Evolutionary conservation across 2,888 invertebrate genomes (phyloP), one percentile per base, ranked within the genome.

Genomic region (Aphodius granarius): DNA sequence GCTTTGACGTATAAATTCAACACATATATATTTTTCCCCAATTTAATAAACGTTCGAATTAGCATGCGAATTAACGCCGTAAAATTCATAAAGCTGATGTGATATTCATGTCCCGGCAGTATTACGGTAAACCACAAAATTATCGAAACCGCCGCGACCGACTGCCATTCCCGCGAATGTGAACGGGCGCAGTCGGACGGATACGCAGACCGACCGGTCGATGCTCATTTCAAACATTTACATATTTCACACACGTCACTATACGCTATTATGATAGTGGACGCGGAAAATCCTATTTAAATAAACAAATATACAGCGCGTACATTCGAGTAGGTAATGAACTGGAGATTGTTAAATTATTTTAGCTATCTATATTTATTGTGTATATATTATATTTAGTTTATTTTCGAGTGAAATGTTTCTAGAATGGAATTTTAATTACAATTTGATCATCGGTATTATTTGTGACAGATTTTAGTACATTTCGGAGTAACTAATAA

Each of bases 111-210:
- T 68, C 68, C n/a, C 68, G 68, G 22, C 68, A 19, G 68, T 68
- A 68, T 68, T 68, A 68, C 68, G 68, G 68, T 68, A 68, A 68
- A 68, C 68, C 68, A 22, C 68, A 22, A 68, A 68, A 68, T 68
- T 68, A 68, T 68, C 68, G 68, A 68, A 68, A 68, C 68, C 68
- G 68, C 68, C 21, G 20, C 68, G 68, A 68, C 68, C 68, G 68
- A 68, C 65, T 19, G 17, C 16, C 65, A 65, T 65, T 16, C 17
- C n/a, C 65, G 65, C 65, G 13, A 18, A 18, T 65, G 17, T n/a
- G 19, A 19, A 16, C 65, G 9, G n/a, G 9, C n/a, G 9, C 63
- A 68, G 18, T 9, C 68, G 21, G 21, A 20, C 16, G 21, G 22
- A 19, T 68, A n/a, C 19, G n/a, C 68, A n/a, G n/a, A n/a, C 68